Evolutionary conservation across 2,888 invertebrate genomes (phyloP), one percentile per base, ranked within the genome.

Genomic region (Ctena decussata): DNA sequence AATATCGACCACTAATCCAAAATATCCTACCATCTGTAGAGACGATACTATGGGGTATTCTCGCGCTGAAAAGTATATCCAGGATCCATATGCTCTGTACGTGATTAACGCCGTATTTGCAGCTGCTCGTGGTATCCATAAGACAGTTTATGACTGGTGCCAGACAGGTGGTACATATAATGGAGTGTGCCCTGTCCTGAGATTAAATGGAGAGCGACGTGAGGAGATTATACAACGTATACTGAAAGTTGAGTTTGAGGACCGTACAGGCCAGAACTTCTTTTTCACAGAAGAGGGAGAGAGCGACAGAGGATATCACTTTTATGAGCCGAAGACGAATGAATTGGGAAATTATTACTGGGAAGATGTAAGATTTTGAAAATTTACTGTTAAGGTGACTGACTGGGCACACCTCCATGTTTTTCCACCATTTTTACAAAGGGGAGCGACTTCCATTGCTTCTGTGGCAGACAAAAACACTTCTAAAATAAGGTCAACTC

Each of bases 71-170:
- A 85, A 91, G 21, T 95, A 94, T 80, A 84, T 91, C 0, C 94
- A 95, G 82, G 95, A 95, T 79, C 93, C 93, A 0, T 94, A 94
- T 71, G 93, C 92, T 0, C 86, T 94, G n/a, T 95, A 95, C 79
- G 94, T 95, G 0, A 90, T 95, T 57, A 95, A 95, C 84, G 94
- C 95, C 12, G 95, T 95, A 2, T 94, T 94, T 80, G 90, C 95
- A 0, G 91, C 92, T 5, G 95, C 95, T 1, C 75, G 94, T 5
- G 95, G 94, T 8, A 90, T 95, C 2, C 88, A 95, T 72, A 70
- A 89, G 8, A 91, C 94, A 11, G 60, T 95, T 6, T 32, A 73
- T 8, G 75, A 88, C 27, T 75, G 92, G 32, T 94, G 94, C 73
- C 87, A 88, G 0, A 32, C 44, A 18, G 76, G 85, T 24, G 74